phyloP scores from a whole-genome alignment of 92 coral and sea anemone genomes.

The Heteractis magnifica region DNA sequence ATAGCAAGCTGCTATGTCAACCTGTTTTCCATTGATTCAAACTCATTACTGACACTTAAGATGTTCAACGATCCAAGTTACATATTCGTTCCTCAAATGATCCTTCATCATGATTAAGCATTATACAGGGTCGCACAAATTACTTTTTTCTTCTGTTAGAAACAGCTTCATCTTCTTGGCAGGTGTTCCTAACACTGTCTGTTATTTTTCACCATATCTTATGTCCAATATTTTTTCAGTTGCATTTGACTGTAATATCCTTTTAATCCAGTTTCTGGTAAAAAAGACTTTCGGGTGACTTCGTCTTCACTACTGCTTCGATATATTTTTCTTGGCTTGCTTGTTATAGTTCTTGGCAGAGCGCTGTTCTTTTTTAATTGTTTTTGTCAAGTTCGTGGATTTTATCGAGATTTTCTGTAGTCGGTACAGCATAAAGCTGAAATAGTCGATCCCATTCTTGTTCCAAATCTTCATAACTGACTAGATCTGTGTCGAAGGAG shows the following conservation, averaged over 20 bases:
- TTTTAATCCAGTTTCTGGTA: not conserved
- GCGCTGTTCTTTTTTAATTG: not conserved
- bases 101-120: not conserved
- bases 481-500: slow-evolving; percentile 72
- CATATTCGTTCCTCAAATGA: not conserved
- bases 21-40: not conserved
- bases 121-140: not conserved
- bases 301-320: not conserved
- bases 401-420: slow-evolving; percentile 27
- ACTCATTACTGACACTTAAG: not conserved
- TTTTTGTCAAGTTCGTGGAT: slow-evolving; percentile 29
- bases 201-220: not conserved
- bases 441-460: slow-evolving; percentile 82
- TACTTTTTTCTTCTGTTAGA: not conserved
- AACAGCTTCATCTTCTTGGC: not conserved
- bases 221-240: not conserved
- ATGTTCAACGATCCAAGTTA: not conserved
- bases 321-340: too few species aligned
- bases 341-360: too few species aligned
- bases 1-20: not conserved
- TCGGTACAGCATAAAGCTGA: slow-evolving; percentile 48
- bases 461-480: slow-evolving; percentile 73
- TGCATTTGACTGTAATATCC: not conserved
- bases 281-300: not conserved
- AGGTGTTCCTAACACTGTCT: not conserved